phyloP scores from a whole-genome alignment of 2,888 invertebrate species.

The Drosophila diplacantha region DNA sequence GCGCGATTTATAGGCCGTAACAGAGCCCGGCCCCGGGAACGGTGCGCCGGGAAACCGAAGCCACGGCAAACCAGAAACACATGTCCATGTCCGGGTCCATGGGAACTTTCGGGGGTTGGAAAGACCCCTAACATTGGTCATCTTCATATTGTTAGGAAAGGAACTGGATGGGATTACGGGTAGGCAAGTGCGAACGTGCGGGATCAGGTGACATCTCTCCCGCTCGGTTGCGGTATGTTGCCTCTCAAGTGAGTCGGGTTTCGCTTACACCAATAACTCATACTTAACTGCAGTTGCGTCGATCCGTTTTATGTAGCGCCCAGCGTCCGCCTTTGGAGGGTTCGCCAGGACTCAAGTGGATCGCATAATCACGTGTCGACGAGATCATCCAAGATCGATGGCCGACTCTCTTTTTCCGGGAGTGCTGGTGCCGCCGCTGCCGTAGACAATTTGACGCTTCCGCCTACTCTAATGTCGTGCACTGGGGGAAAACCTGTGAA shows the following conservation, averaged over 20 bases:
- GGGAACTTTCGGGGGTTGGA: constrained; percentile 17
- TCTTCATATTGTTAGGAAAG: constrained; percentile 51
- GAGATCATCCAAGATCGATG: constrained; percentile 48
- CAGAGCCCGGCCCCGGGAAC: constrained; percentile 54
- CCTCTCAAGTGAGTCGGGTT: constrained; percentile 68
- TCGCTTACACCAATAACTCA: constrained; percentile 69
- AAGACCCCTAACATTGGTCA: constrained; percentile 28
- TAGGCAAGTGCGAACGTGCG: constrained; percentile 57
- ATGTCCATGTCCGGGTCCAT: constrained; percentile 41
- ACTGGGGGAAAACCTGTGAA: background rate
- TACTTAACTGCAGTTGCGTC: constrained; percentile 65
- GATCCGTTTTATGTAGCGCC: constrained; percentile 58
- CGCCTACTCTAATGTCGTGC: constrained; percentile 46
- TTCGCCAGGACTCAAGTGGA: constrained; percentile 48
- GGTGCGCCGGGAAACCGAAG: constrained; percentile 60
- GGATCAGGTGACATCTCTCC: constrained; percentile 63
- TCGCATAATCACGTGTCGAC: constrained; percentile 60
- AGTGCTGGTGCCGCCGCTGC: constrained; percentile 50
- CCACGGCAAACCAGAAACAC: constrained; percentile 63
- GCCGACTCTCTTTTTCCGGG: constrained; percentile 5
- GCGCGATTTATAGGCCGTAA: constrained; percentile 67
- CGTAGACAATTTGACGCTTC: constrained; percentile 77
- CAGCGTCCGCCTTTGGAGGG: constrained; percentile 24
- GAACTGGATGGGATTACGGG: too few relatives aligned
- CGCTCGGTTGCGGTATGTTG: constrained; percentile 60